Percentiles rank a stretch among this genome's conserved stretches.
Evolutionary conservation across 2,113 vertebrate genomes (phyloP).

Genomic region (Cisticola juncidis): DNA sequence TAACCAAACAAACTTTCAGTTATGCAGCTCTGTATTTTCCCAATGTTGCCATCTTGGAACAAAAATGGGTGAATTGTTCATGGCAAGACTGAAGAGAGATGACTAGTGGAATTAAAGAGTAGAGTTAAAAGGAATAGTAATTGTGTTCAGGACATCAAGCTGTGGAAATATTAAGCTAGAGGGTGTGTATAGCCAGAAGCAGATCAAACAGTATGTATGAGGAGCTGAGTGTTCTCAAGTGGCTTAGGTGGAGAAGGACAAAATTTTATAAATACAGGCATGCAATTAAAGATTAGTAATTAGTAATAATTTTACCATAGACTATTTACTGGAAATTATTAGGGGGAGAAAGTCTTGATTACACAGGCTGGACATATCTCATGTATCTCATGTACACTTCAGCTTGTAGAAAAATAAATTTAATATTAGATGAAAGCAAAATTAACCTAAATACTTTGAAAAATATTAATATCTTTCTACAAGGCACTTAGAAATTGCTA

Average conservation of each 20-base stretch:
- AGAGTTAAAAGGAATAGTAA: neutral
- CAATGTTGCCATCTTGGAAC: neutral
- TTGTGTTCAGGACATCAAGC: neutral
- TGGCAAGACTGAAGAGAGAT: neutral
- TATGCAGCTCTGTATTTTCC: neutral
- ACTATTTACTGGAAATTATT: neutral
- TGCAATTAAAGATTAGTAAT: neutral
- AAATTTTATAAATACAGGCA: neutral
- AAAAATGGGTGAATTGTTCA: neutral
- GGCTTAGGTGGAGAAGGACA: neutral
- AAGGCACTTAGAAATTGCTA: neutral
- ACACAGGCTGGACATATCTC: neutral
- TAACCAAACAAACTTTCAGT: neutral
- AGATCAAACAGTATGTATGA: neutral
- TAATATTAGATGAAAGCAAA: neutral
- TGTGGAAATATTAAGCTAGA: neutral
- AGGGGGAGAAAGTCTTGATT: neutral
- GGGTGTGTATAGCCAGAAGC: neutral
- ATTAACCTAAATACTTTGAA: neutral
- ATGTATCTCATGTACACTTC: neutral
- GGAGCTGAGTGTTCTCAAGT: neutral
- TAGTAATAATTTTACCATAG: neutral
- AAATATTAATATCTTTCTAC: neutral
- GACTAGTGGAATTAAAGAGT: neutral
- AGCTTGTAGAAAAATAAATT: neutral